These are phyloP conservation scores for Ophioderma brevispina DNA, from an alignment of 35 echinoderm and acorn worm genomes.

Conservation along the genomic window DNA sequence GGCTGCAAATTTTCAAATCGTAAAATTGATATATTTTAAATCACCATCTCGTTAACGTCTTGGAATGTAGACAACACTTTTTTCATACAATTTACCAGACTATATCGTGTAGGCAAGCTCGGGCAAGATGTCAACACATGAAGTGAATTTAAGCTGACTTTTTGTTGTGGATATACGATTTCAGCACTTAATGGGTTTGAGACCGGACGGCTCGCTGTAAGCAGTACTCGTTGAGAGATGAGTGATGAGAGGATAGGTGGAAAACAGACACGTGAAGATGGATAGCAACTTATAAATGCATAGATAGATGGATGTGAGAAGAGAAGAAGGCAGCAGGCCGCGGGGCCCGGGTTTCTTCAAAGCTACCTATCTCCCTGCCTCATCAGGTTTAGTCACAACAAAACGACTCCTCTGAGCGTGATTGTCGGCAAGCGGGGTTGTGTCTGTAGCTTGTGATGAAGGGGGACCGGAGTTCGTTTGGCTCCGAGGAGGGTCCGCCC, in stretches of 20 bases:
- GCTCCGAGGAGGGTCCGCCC: conserved; percentile 1
- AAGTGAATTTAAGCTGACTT: background rate
- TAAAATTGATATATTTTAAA: too few relatives aligned
- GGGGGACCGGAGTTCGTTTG: background rate
- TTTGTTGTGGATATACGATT: background rate
- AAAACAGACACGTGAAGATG: background rate
- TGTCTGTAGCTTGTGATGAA: background rate
- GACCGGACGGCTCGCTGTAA: background rate
- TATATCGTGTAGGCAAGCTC: background rate
- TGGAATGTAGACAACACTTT: too few relatives aligned
- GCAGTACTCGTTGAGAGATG: background rate
- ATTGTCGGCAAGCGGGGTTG: background rate
- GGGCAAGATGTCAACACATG: background rate
- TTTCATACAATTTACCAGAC: too few relatives aligned
- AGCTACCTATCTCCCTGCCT: background rate
- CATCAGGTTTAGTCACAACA: background rate
- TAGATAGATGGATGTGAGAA: conserved; percentile 1
- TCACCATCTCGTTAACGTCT: too few relatives aligned
- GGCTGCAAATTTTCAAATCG: too few relatives aligned
- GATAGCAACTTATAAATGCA: conserved; percentile 5
- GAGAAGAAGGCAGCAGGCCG: conserved; percentile 1
- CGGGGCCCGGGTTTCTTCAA: background rate
- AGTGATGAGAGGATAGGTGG: background rate
- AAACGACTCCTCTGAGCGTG: background rate
- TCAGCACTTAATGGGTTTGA: conserved; percentile 8